Percentiles rank a stretch among this genome's conserved stretches.
Conservation (phyloP, 1,140 invertebrate species). For the Agrypnia vestita region DNA sequence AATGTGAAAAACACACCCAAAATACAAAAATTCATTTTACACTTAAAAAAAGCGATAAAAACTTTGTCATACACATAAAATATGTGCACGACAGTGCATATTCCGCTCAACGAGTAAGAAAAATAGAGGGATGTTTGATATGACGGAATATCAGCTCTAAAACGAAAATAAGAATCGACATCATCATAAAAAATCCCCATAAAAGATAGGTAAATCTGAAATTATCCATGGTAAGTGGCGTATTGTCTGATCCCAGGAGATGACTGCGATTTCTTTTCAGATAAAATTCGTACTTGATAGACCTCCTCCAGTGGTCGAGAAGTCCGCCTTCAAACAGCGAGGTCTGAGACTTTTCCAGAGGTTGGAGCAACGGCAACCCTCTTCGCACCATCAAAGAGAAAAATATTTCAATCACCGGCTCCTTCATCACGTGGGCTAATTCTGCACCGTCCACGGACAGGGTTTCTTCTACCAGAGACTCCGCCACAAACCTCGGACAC, state of each 20-base stretch:
- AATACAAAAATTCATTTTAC: too few relatives aligned
- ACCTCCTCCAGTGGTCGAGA: conserved; percentile 35
- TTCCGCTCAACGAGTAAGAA: too few relatives aligned
- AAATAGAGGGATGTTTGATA: too few relatives aligned
- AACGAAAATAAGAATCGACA: not conserved
- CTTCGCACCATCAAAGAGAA: conserved; percentile 39
- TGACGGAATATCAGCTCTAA: not conserved
- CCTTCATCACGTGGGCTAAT: conserved; percentile 46
- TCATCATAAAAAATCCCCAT: not conserved
- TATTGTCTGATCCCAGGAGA: not conserved
- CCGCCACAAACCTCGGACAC: conserved; percentile 41
- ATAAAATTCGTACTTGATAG: not conserved
- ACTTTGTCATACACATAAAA: too few relatives aligned
- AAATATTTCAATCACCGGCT: conserved; percentile 38
- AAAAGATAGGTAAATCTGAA: conserved; percentile 6
- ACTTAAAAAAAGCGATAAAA: too few relatives aligned
- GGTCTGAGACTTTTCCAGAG: conserved; percentile 35
- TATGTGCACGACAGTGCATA: too few relatives aligned
- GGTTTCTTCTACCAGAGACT: conserved; percentile 10
- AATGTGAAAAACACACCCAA: too few relatives aligned
- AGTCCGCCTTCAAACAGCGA: conserved; percentile 42
- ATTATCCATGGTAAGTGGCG: not conserved
- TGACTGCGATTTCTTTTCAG: not conserved
- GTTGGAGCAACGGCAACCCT: conserved; percentile 34
- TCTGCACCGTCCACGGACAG: conserved; percentile 38